Evolutionary conservation across 2,888 invertebrate species (phyloP).

Genomic region (Drosophila gaucha): DNA sequence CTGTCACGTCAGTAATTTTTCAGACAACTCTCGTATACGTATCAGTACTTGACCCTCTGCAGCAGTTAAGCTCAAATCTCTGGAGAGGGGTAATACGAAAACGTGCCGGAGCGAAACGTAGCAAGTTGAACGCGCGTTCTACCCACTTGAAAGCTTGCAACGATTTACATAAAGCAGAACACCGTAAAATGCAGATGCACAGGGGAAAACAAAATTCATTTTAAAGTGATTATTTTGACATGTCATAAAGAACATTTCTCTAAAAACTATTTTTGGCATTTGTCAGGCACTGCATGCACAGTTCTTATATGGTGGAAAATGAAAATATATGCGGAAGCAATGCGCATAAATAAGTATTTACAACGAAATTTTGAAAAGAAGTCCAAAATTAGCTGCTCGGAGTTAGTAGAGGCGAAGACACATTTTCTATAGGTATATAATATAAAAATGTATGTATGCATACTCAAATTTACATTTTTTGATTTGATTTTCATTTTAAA

Average conservation of each 20-base stretch:
- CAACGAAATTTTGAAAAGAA: slow-evolving; percentile 7
- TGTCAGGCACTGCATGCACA: slow-evolving; percentile 25
- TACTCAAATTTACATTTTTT: neutral
- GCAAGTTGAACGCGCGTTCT: slow-evolving; percentile 4
- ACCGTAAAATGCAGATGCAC: slow-evolving; percentile 4
- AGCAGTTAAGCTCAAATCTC: neutral
- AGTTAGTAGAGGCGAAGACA: slow-evolving; percentile 12
- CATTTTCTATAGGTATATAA: neutral
- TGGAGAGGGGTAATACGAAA: neutral
- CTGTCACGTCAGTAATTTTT: neutral
- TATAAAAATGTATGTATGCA: neutral
- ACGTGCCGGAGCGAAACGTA: slow-evolving; percentile 21
- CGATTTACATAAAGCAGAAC: slow-evolving; percentile 26
- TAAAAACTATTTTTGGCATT: slow-evolving; percentile 44
- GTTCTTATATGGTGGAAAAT: slow-evolving; percentile 22
- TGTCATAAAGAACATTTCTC: slow-evolving; percentile 34
- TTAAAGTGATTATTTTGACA: slow-evolving; percentile 49
- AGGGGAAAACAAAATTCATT: slow-evolving; percentile 25
- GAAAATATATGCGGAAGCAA: slow-evolving; percentile 39
- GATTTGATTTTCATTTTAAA: neutral
- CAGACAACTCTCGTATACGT: neutral
- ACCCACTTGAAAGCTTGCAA: slow-evolving; percentile 37
- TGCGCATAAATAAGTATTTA: slow-evolving; percentile 12
- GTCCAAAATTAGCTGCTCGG: slow-evolving; percentile 27
- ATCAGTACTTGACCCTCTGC: neutral